A percentile compares a stretch with the other conserved stretches of the same genome.
Conservation (phyloP, 2,113 vertebrate genomes). For the Camelus bactrianus region DNA sequence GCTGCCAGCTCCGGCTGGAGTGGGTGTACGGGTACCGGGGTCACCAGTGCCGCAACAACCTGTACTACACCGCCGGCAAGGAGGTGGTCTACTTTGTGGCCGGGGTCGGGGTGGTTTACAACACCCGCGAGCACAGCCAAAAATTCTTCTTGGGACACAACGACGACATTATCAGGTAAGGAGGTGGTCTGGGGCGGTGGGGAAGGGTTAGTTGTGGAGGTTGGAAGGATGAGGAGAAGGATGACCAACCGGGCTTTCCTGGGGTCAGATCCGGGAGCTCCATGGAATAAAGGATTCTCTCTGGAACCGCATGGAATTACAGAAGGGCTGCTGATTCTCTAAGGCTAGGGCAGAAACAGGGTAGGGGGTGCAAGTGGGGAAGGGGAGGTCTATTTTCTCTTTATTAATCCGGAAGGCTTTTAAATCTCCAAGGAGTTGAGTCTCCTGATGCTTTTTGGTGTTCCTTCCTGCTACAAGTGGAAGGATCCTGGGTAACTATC, state of each 20-base stretch:
- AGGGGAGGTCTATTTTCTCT: not conserved
- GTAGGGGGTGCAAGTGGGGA: not conserved
- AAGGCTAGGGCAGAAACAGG: not conserved
- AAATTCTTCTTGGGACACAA: constrained; percentile 99
- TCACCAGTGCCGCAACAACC: constrained; percentile 99
- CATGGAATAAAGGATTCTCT: not conserved
- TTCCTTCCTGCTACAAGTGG: constrained; percentile 81
- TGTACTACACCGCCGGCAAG: constrained; percentile 97
- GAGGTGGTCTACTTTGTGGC: constrained; percentile 99
- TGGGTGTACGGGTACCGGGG: constrained; percentile 99
- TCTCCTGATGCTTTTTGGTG: constrained; percentile 47
- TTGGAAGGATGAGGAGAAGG: not conserved
- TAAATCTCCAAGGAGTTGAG: constrained; percentile 59
- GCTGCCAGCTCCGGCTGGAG: constrained; percentile 96
- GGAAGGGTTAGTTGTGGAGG: not conserved
- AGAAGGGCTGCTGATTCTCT: not conserved
- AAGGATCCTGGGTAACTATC: constrained; percentile 58
- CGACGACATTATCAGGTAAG: constrained; percentile 99
- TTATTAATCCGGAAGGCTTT: not conserved
- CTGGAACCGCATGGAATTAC: not conserved
- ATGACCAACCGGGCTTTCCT: not conserved
- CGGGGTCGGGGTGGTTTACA: constrained; percentile 98
- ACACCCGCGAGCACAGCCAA: constrained; percentile 97
- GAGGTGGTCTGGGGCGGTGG: not conserved
- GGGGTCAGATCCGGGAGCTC: constrained; percentile 43